Conservation (phyloP, 2,797 vertebrate species). For the Gastrophryne carolinensis region DNA sequence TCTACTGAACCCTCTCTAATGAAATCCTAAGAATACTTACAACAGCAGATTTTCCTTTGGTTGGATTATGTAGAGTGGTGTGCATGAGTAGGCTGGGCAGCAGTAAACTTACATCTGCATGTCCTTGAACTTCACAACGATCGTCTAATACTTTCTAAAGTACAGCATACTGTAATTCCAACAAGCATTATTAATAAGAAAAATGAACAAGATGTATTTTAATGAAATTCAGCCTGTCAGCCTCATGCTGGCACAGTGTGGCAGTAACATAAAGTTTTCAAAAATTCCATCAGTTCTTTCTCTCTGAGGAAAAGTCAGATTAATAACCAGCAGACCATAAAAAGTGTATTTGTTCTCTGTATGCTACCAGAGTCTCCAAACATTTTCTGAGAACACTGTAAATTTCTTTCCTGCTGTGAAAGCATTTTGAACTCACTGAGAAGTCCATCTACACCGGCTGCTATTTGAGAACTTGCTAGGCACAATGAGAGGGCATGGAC, state of each 20-base stretch:
- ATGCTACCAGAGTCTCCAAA: conserved; percentile 57
- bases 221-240: conserved; percentile 39
- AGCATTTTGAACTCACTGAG: conserved; percentile 65
- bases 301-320: conserved; percentile 29
- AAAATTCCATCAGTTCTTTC: conserved; percentile 55
- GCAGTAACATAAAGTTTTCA: conserved; percentile 54
- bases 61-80: no score
- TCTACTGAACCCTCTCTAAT: no score
- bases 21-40: no score
- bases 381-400: conserved; percentile 60
- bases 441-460: conserved; percentile 57
- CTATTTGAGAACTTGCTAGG: conserved; percentile 61
- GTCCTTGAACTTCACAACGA: not conserved
- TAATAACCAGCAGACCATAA: conserved; percentile 60
- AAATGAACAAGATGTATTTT: conserved; percentile 42
- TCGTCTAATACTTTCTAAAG: not conserved
- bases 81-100: no score
- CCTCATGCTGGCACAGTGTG: conserved; percentile 46
- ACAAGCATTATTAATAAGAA: not conserved
- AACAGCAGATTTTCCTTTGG: no score
- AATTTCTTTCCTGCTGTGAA: conserved; percentile 60
- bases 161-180: not conserved
- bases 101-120: no score
- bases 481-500: conserved; percentile 61
- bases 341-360: conserved; percentile 60